Percentiles rank a stretch among this genome's conserved stretches.
Conservation (phyloP, 2,113 vertebrate genomes). For the Oxyruncus cristatus region DNA sequence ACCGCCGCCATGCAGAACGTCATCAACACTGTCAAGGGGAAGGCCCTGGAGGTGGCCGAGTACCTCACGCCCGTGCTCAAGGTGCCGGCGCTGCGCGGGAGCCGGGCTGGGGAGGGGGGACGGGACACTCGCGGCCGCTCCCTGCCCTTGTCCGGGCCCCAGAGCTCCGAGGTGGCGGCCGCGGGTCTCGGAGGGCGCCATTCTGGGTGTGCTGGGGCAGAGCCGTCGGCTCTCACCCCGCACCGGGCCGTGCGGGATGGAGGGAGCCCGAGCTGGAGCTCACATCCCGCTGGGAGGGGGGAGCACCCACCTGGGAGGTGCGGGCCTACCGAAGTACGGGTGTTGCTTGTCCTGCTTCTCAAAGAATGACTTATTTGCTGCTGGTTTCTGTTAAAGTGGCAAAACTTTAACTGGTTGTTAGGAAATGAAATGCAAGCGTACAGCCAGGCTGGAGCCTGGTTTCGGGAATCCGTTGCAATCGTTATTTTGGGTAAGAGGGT, state of each 20-base stretch:
- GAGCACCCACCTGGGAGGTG: too few relatives aligned
- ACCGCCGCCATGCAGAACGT: conserved; percentile 88
- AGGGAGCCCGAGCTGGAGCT: rapidly evolving
- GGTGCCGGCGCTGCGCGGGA: conserved; percentile 74
- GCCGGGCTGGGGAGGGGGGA: not conserved
- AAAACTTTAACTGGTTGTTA: not conserved
- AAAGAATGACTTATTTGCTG: not conserved
- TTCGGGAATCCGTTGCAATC: not conserved
- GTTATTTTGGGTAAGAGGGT: not conserved
- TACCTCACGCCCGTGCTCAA: conserved; percentile 94
- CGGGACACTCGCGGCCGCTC: not conserved
- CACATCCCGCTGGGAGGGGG: rapidly evolving
- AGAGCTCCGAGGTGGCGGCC: not conserved
- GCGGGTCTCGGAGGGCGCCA: not conserved
- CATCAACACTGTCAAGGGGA: conserved; percentile 95
- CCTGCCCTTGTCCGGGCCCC: not conserved
- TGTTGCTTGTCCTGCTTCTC: too few relatives aligned
- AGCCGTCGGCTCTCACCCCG: rapidly evolving
- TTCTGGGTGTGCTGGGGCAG: not conserved
- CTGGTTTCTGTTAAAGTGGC: not conserved
- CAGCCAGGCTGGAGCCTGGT: not conserved
- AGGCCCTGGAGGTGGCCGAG: conserved; percentile 94
- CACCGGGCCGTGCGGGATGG: not conserved
- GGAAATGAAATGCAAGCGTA: not conserved
- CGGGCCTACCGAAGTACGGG: rapidly evolving